These are phyloP conservation scores for Nomada fucata DNA, from an alignment of 2,888 invertebrate genomes.

Conservation along the genomic window DNA sequence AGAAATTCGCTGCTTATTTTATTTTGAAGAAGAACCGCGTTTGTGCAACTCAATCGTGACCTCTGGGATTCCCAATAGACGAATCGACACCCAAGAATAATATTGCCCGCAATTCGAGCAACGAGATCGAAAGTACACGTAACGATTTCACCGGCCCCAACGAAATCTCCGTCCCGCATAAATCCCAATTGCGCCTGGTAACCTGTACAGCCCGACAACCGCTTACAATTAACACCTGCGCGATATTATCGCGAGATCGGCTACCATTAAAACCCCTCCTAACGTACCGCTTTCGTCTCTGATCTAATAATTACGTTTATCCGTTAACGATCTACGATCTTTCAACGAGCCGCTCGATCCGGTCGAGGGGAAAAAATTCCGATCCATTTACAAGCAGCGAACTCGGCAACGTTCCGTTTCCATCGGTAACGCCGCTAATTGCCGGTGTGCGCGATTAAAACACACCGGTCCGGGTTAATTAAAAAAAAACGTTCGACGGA, in stretches of 20 bases:
- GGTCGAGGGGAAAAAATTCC: too few relatives aligned
- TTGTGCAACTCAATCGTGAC: too few relatives aligned
- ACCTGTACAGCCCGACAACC: background rate
- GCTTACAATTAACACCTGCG: background rate
- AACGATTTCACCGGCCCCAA: too few relatives aligned
- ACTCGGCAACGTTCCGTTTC: background rate
- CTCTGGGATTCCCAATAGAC: background rate
- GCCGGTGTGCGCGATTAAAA: slow-evolving; percentile 1
- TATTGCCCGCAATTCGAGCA: background rate
- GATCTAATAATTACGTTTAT: slow-evolving; percentile 16
- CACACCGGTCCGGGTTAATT: background rate
- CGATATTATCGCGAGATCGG: background rate
- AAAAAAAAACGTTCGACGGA: background rate
- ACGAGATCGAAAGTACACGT: background rate
- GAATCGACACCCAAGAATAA: background rate
- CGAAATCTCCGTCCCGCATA: background rate
- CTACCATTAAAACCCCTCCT: background rate
- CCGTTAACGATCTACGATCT: background rate
- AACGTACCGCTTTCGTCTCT: slow-evolving; percentile 2
- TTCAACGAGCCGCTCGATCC: background rate
- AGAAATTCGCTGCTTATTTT: too few relatives aligned
- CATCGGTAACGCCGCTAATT: background rate
- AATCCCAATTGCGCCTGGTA: background rate
- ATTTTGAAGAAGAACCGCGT: too few relatives aligned
- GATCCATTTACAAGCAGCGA: too few relatives aligned